Base-by-base conservation (phyloP, 64 coral and sea anemone genomes). In the Porites australiensis region DNA sequence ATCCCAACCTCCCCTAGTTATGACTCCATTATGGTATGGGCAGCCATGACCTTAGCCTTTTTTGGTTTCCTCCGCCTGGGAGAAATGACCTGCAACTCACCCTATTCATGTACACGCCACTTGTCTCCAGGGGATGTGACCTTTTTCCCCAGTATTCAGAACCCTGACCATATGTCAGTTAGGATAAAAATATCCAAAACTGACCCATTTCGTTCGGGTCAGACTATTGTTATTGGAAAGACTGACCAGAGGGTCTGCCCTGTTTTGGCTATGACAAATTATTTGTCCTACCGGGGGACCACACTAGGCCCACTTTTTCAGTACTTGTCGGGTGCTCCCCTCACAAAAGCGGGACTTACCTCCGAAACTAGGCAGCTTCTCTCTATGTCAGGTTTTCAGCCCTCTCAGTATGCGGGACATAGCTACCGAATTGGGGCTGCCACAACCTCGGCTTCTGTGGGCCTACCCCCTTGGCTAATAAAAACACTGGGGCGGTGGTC, bases 401-500 rank as follows among this genome's bases (percentile, higher is more conserved):
- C 79, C 18, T 82, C 79, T 61, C 21, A 82, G 2, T 82, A 69
- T 87, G 63, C 63, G 0, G 85, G 83, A 14, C 83, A 44, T 50
- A 87, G 48, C 66, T 87, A 72, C 54, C 71, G 84, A 12, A 87
- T 87, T 15, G 84, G 63, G 9, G 84, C 84, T 4, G 84, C 84
- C 44, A 70, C 84, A 18, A 72, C 84, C 11, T 18, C 65, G 13
- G 84, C 64, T 50, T 87, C 84, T 0, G 83, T 87, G 21, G 83
- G 83, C 49, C 83, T 88, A 23, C 69, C 85, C 86, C 86, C 68
- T 19, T 88, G 86, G 86, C 18, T 88, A 22, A 58, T 75, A 5
- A 88, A 88, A 88, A 75, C 86, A 50, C 53, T 88, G 0, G 86
- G 86, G 37, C 18, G 86, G 6, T 87, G 84, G 84, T 87, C 84